phyloP scores from a whole-genome alignment of 1,140 invertebrate species.

The Aphelenchoides fujianensis region DNA sequence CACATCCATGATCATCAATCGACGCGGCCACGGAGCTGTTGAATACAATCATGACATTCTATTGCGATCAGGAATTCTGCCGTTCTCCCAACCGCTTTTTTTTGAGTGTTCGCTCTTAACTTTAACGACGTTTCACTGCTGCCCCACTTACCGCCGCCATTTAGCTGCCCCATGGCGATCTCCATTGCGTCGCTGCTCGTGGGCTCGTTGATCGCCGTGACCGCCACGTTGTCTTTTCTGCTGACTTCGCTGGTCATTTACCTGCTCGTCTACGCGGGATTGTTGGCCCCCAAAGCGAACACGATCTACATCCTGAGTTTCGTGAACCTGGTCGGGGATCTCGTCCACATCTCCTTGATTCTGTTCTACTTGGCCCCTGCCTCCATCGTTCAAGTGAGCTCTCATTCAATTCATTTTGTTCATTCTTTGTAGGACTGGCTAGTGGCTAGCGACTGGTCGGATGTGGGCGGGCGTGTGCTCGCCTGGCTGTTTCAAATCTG shows the following conservation, averaged over 20 bases:
- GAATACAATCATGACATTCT: too few relatives aligned
- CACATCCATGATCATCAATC: too few relatives aligned
- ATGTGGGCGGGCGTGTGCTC: not conserved
- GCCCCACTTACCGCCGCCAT: too few relatives aligned
- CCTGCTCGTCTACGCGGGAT: not conserved
- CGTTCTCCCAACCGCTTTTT: too few relatives aligned
- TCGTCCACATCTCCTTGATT: not conserved
- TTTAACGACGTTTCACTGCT: too few relatives aligned
- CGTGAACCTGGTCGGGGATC: not conserved
- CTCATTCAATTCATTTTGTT: not conserved
- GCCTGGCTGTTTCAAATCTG: constrained; percentile 6
- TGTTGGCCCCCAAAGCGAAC: not conserved
- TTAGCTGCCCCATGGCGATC: too few relatives aligned
- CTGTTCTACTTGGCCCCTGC: not conserved
- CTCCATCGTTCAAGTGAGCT: constrained; percentile 4
- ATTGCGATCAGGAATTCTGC: too few relatives aligned
- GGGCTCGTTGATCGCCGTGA: not conserved
- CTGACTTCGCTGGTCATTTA: not conserved
- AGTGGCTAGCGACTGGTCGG: not conserved
- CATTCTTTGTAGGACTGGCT: not conserved
- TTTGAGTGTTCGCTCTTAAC: too few relatives aligned
- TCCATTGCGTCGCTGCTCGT: not conserved
- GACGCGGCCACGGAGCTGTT: too few relatives aligned
- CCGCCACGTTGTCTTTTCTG: not conserved
- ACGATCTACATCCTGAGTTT: not conserved